A percentile compares a stretch with the other conserved stretches of the same genome.
These are phyloP conservation scores for Pteromalus puparum DNA, from an alignment of 1,140 invertebrate species.

Conservation along the genomic window DNA sequence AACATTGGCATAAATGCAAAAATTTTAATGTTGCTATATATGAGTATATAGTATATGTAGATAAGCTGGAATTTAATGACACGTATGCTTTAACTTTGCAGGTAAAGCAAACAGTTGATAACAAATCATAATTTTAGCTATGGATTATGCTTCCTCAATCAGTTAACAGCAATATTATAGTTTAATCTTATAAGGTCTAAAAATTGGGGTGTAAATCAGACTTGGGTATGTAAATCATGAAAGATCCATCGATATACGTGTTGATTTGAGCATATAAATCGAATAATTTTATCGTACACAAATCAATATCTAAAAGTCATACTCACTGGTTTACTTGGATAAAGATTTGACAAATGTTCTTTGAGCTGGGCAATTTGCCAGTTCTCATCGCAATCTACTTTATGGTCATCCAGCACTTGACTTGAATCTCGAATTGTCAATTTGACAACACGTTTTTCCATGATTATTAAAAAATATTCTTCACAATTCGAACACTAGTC, in stretches of 20 bases:
- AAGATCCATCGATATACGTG: neutral
- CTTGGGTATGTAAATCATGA: neutral
- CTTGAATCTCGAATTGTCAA: neutral
- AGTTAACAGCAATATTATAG: neutral
- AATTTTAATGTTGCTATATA: slow-evolving; percentile 23
- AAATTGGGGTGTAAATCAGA: no score
- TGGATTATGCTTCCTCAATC: slow-evolving; percentile 32
- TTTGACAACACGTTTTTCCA: neutral
- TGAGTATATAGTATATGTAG: neutral
- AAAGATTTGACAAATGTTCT: slow-evolving; percentile 87
- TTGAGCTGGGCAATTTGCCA: slow-evolving; percentile 93
- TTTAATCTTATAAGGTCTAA: no score
- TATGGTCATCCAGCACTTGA: slow-evolving; percentile 83
- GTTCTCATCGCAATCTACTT: slow-evolving; percentile 85
- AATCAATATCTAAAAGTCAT: neutral
- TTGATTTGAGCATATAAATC: neutral
- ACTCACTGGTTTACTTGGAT: slow-evolving; percentile 93
- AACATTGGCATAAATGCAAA: neutral
- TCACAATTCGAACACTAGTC: neutral
- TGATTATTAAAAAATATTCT: neutral
- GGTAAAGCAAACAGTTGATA: neutral
- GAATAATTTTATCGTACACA: neutral
- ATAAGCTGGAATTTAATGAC: neutral
- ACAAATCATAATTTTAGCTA: neutral
- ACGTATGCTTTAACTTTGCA: neutral